A percentile compares a stretch with the other conserved stretches of the same genome.
Evolutionary conservation across 2,888 invertebrate species (phyloP).

Genomic region (Rhagonycha lutea): DNA sequence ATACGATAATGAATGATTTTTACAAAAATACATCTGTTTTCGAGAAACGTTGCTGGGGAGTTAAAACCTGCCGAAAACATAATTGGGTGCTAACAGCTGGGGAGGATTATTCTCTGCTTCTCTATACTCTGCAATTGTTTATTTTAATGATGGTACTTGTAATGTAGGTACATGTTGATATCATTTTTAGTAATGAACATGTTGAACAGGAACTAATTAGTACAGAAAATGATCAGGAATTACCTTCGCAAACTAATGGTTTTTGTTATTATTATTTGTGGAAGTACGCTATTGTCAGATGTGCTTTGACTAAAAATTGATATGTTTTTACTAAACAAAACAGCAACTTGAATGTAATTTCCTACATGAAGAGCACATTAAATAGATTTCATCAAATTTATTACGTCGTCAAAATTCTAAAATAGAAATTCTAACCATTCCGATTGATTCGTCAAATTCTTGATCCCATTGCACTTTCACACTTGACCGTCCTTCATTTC

Average conservation of each 20-base stretch:
- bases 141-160: neutral
- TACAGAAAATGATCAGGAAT: neutral
- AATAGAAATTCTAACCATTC: neutral
- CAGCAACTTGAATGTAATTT: neutral
- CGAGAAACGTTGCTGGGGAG: conserved; percentile 35
- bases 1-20: neutral
- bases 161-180: neutral
- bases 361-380: neutral
- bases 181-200: neutral
- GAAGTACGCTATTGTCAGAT: neutral
- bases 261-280: neutral
- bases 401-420: neutral
- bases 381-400: neutral
- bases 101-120: conserved; percentile 38
- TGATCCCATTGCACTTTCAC: neutral
- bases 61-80: conserved; percentile 35
- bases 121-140: conserved; percentile 13
- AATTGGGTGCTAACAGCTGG: conserved; percentile 43
- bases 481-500: neutral
- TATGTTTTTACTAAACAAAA: neutral
- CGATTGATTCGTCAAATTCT: neutral
- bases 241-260: neutral
- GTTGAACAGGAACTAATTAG: neutral
- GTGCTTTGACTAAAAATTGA: neutral
- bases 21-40: conserved; percentile 39